Evolutionary conservation across 2,888 invertebrate genomes (phyloP).

Genomic region (Phorcus lineatus): DNA sequence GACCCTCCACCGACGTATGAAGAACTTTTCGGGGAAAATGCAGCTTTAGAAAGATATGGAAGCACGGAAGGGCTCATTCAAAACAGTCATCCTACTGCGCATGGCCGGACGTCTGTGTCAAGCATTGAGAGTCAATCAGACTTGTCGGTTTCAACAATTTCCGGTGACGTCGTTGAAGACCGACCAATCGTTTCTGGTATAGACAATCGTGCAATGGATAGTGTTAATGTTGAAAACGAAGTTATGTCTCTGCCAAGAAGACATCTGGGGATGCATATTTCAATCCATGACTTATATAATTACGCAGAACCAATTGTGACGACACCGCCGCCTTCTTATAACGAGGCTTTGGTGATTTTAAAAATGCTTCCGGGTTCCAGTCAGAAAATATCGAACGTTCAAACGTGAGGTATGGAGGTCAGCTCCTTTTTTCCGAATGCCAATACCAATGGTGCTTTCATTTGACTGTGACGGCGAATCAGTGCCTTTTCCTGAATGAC

Average conservation of each 20-base stretch:
- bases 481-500: too few relatives aligned
- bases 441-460: too few relatives aligned
- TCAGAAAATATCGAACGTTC: background rate
- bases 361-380: background rate
- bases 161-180: slow-evolving; percentile 27
- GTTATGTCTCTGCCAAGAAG: background rate
- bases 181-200: background rate
- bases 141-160: slow-evolving; percentile 27
- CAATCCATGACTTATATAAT: slow-evolving; percentile 37
- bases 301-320: slow-evolving; percentile 19
- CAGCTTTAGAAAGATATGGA: slow-evolving; percentile 4
- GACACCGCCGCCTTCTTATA: slow-evolving; percentile 39
- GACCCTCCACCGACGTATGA: slow-evolving; percentile 45
- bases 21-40: slow-evolving; percentile 36
- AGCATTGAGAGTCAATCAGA: slow-evolving; percentile 21
- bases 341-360: slow-evolving; percentile 41
- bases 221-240: background rate
- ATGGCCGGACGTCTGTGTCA: slow-evolving; percentile 23
- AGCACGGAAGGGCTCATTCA: background rate
- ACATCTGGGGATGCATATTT: slow-evolving; percentile 40
- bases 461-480: too few relatives aligned
- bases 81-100: background rate
- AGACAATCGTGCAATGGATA: background rate
- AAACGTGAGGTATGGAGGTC: background rate
- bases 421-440: too few relatives aligned